Base-by-base conservation (phyloP, 2,113 vertebrate genomes). In the Percopsis transmontana region DNA sequence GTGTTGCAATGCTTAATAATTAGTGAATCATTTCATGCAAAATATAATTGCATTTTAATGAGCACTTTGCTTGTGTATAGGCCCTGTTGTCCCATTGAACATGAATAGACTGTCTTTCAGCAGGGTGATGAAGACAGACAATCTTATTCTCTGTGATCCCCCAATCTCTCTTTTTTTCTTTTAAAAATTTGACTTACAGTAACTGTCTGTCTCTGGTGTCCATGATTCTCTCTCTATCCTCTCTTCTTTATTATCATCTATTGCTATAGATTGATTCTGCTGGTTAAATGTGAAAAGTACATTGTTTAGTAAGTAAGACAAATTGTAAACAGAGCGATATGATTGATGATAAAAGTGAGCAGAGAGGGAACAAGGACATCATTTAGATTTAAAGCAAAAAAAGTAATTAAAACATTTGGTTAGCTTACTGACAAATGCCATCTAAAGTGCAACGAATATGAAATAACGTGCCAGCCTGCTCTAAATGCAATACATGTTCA, bases 11-110 rank as follows among this genome's bases (percentile, higher is more conserved):
- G 33, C 52, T 64, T 58, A n/a, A 45, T 68, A 77, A 55, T 76
- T 55, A 77, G 76, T 60, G 56, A 47, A 55, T 74, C 65, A 62
- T 66, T 67, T 47, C 23, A 68, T 53, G 45, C 50, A 50, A 72
- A 81, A 84, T 72, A 72, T 58, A 15, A 2, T 55, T 74, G 64
- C 45, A 50, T 71, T 55, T 75, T 77, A 77, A 82, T 76, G 76
- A 80, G 66, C 38, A 23, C 24, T 48, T 58, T 55, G 62, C 11
- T 50, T 58, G 45, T 21, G 59, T 50, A 73, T 21, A 45, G 39
- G 53, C 59, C 23, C 47, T 14, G 2, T 60, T 40, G 47, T 74
- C 60, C 66, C 68, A 66, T 81, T 65, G 64, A 75, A 83, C 58
- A 74, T 24, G n/a, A 53, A 68, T 20, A 52, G 75, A 61, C 54